These are phyloP conservation scores for Lasaia peninsularis DNA, from an alignment of 1,140 invertebrate species.

Conservation along the genomic window DNA sequence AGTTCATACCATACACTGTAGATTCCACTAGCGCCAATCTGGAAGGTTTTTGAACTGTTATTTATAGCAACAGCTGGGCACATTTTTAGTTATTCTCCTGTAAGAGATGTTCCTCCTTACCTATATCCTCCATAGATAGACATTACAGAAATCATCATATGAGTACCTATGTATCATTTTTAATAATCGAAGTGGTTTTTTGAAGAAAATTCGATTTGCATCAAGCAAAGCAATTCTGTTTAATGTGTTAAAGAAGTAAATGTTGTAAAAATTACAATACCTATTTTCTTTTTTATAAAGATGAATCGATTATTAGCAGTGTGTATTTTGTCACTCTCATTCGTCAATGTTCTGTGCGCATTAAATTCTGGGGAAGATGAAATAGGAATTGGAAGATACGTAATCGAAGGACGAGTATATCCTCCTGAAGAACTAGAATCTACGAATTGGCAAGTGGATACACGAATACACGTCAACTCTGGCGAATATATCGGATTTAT, in stretches of 20 bases:
- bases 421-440: conserved; percentile 80
- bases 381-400: conserved; percentile 78
- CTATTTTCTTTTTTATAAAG: neutral
- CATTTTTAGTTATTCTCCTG: no score
- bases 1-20: no score
- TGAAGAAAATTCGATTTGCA: no score
- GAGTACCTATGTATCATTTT: no score
- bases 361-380: conserved; percentile 76
- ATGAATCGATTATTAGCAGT: neutral
- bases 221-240: no score
- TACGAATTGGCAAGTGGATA: conserved; percentile 86
- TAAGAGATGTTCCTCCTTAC: no score
- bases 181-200: no score
- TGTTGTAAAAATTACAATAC: neutral
- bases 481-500: conserved; percentile 92
- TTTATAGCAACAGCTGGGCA: no score
- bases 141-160: no score
- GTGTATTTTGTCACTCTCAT: neutral
- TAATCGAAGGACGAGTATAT: conserved; percentile 90
- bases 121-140: no score
- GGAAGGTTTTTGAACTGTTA: no score
- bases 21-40: no score
- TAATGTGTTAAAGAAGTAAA: neutral
- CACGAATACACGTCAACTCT: conserved; percentile 90
- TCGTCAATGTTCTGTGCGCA: conserved; percentile 29